Base-by-base conservation (phyloP, 2,113 vertebrate species). In the Sturnira hondurensis region DNA sequence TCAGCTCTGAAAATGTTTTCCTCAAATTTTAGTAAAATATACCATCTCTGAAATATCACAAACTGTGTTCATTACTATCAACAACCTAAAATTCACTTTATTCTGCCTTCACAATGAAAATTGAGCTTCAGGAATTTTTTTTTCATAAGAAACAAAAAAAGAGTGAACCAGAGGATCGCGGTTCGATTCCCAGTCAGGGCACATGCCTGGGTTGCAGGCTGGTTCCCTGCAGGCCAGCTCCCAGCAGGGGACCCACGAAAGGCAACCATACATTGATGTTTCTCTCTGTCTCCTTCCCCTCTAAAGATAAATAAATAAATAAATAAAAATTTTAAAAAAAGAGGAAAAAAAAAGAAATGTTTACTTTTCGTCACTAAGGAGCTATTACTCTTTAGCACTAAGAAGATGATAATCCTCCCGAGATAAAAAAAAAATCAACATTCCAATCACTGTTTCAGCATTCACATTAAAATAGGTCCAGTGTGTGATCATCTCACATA, bases 1-100 rank as follows among this genome's bases (percentile, higher is more conserved):
- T 87, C 26, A 80, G 10, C 19, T 93, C 33, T 74, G 26, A 95
- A 85, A 85, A 88, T 70, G 28, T 63, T 70, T 14, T 68, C 17
- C 54, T 85, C 45, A 85, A 87, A 78, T 89, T 65, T 84, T 15
- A 12, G 63, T 90, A 80, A 91, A 88, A 93, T 68, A 76, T 65
- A 92, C 68, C 3, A 17, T 77, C n/a, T 83, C 73, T 83, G 70
- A 61, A 89, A 67, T 94, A 86, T n/a, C 82, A 45, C 9, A 92
- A 71, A 14, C 77, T 43, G n/a, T 65, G 24, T 26, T 50, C 41
- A 71, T 73, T 65, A 47, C 63, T 83, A 67, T 33, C 38, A 15
- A 41, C 13, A 84, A 68, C 22, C 86, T 67, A 15, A 41, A 87
- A 43, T 83, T 76, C 24, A 89, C 58, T 90, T 87, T 65, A 13